Conservation (phyloP, 2,797 vertebrate genomes). For the Hippocampus kuda region DNA sequence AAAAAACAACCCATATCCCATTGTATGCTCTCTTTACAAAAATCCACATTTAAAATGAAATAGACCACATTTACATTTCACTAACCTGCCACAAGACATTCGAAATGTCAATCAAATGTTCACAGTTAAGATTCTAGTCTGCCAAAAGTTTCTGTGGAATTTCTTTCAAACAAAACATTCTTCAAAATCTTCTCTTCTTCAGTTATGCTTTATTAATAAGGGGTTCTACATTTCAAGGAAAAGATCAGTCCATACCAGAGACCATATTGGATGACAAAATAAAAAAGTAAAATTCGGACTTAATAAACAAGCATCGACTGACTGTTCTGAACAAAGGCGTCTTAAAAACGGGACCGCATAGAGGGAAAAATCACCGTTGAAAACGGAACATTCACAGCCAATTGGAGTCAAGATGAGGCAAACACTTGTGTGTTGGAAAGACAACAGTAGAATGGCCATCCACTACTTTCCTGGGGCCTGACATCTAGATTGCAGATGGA, state of each 20-base stretch:
- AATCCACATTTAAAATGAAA: too few relatives aligned
- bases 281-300: constrained; percentile 4
- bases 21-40: too few relatives aligned
- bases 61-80: too few relatives aligned
- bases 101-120: too few relatives aligned
- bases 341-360: constrained; percentile 17
- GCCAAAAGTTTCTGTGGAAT: too few relatives aligned
- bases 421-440: constrained; percentile 82
- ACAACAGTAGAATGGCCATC: constrained; percentile 84
- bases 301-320: constrained; percentile 43
- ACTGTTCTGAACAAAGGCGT: neutral
- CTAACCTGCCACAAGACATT: too few relatives aligned
- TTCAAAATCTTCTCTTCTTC: neutral
- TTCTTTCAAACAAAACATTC: too few relatives aligned
- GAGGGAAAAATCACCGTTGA: constrained; percentile 28
- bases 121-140: too few relatives aligned
- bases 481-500: constrained; percentile 98
- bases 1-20: too few relatives aligned
- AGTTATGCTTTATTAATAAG: neutral
- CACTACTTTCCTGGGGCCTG: constrained; percentile 87
- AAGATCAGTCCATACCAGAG: neutral
- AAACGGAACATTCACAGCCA: constrained; percentile 45
- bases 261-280: neutral
- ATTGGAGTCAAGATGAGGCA: constrained; percentile 59
- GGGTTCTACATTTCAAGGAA: neutral